A percentile compares a stretch with the other conserved stretches of the same genome.
Conservation (phyloP, 2,797 vertebrate genomes). For the Podargus strigoides region DNA sequence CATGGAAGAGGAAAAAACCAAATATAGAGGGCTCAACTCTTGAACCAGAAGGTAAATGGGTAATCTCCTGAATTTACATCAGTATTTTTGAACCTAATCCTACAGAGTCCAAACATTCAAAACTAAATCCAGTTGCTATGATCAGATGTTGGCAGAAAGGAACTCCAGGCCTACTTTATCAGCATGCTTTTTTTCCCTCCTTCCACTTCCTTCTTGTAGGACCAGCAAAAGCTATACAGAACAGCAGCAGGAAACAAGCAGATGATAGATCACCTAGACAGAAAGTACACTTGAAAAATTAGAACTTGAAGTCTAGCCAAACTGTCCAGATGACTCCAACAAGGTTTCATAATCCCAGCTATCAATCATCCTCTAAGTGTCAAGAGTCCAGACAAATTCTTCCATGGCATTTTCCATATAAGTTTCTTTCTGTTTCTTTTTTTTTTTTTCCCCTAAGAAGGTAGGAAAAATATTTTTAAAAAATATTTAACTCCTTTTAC, state of each 20-base stretch:
- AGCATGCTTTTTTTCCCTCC: not conserved
- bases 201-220: not conserved
- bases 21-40: not conserved
- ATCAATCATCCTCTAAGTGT: not conserved
- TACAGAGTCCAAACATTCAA: not conserved
- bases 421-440: not conserved
- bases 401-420: not conserved
- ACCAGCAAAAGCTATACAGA: not conserved
- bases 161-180: not conserved
- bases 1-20: not conserved
- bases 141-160: not conserved
- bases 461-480: not conserved
- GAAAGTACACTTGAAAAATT: not conserved
- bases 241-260: not conserved
- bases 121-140: not conserved
- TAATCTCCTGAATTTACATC: not conserved
- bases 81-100: not conserved
- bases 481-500: not conserved
- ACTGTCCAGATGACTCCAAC: not conserved
- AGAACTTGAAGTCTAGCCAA: not conserved
- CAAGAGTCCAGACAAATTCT: not conserved
- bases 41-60: not conserved
- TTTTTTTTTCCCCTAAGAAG: not conserved
- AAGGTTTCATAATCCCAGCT: not conserved
- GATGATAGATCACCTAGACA: not conserved